phyloP scores from a whole-genome alignment of 1,140 invertebrate genomes.

The Myzus persicae region DNA sequence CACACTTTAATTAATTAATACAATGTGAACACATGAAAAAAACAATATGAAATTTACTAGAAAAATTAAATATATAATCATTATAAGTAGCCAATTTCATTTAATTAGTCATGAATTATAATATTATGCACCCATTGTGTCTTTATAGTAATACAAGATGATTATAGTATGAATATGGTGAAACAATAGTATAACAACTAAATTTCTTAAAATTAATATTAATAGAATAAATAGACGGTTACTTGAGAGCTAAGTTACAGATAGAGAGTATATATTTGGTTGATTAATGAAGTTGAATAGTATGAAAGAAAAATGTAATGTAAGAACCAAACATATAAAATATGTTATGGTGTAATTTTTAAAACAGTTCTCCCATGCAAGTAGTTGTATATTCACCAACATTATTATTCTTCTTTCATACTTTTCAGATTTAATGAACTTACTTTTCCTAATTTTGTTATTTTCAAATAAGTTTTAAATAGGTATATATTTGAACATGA shows the following conservation, averaged over 20 bases:
- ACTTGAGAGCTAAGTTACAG: background rate
- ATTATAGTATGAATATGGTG: background rate
- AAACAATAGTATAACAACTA: background rate
- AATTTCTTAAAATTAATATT: background rate
- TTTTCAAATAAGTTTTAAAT: background rate
- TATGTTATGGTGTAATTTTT: background rate
- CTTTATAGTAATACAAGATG: no score
- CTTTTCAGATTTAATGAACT: background rate
- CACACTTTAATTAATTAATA: background rate
- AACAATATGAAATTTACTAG: background rate
- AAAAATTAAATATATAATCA: background rate
- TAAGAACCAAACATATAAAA: background rate
- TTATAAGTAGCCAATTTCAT: background rate
- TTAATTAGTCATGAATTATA: background rate
- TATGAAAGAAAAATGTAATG: background rate
- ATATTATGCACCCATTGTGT: no score
- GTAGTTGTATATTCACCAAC: background rate
- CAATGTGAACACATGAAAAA: background rate
- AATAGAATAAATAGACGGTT: background rate
- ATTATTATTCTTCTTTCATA: background rate
- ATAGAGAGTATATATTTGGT: background rate
- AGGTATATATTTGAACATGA: background rate
- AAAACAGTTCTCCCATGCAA: background rate
- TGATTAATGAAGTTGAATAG: background rate
- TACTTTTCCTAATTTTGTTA: background rate